phyloP scores from a whole-genome alignment of 2,113 vertebrate species.

The Gymnobelideus leadbeateri region DNA sequence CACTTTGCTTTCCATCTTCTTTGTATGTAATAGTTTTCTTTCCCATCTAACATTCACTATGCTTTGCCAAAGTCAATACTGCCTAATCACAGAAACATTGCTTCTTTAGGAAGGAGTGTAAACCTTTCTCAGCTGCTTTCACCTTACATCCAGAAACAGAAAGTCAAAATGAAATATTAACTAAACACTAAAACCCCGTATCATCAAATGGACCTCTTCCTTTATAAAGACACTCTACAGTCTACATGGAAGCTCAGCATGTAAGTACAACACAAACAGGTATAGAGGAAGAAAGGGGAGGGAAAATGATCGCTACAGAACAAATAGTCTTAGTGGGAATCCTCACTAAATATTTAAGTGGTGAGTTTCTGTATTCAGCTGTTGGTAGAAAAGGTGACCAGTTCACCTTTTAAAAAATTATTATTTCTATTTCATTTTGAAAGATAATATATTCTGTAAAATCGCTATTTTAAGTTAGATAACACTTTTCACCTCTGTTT shows the following conservation, averaged over 20 bases:
- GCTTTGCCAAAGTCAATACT: conserved; percentile 16
- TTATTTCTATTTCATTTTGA: background rate
- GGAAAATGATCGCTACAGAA: conserved; percentile 2
- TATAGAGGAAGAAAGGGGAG: background rate
- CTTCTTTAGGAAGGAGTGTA: background rate
- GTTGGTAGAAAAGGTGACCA: background rate
- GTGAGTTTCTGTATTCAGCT: conserved; percentile 11
- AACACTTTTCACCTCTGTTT: background rate
- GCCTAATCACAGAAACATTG: background rate
- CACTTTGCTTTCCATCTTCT: conserved; percentile 29
- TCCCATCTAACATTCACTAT: conserved; percentile 21
- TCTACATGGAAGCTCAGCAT: background rate
- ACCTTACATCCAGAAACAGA: background rate
- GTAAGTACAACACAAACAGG: conserved; percentile 11
- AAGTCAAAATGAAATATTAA: background rate
- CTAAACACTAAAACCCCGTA: background rate
- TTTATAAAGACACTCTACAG: background rate
- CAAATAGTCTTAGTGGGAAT: conserved; percentile 6
- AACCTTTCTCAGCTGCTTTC: background rate
- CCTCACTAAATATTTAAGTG: conserved; percentile 21
- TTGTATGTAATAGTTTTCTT: conserved; percentile 35
- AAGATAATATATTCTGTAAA: conserved; percentile 7
- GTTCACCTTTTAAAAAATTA: background rate
- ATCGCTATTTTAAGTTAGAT: background rate
- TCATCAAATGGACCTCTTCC: background rate